Base-by-base conservation (phyloP, 2,113 vertebrate genomes). In the Sapajus apella region DNA sequence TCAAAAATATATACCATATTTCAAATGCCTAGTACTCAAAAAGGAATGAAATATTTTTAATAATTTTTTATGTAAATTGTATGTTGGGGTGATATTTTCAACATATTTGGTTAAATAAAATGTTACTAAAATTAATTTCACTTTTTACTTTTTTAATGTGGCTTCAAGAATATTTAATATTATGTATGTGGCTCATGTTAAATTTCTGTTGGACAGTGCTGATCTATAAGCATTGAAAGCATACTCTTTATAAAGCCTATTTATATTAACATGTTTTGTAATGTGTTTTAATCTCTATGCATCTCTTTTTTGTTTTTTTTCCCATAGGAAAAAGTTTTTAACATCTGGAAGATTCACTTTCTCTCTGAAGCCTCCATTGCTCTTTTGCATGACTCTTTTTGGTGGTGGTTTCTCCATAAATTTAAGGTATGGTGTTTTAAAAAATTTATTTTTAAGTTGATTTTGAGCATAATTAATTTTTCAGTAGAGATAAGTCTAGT, bases 341-440 rank as follows among this genome's bases (percentile, higher is more conserved):
- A 97, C 93, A 76, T 97, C 64, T 98, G 98, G 97, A 98, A 64
- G 95, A 97, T 14, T 32, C 79, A 98, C 50, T 98, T 98, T 96
- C 92, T 98, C 83, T 98, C 97, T 79, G 90, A 97, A 82, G 86
- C 96, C 18, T 99, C 97, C 76, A 52, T 98, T 98, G 96, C 97
- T 68, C 93, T 98, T 80, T 96, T 98, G 95, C 97, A 98, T 92
- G 98, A 98, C 97, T 97, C 79, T 10, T 99, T 98, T 95, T 98
- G 98, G 98, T 99, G 91, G 77, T 98, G 97, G 79, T 98, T 98
- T 96, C 96, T 98, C 56, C 85, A 97, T 73, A 98, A 95, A 32
- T 98, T 98, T 95, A 98, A 98, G 97, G 98, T 98, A 94, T 91
- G 85, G 64, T 94, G 21, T 32, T 94, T 77, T 96, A 75, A 47